A percentile compares a stretch with the other conserved stretches of the same genome.
Evolutionary conservation across 2,888 invertebrate genomes (phyloP).

Genomic region (Luffia ferchaultella): DNA sequence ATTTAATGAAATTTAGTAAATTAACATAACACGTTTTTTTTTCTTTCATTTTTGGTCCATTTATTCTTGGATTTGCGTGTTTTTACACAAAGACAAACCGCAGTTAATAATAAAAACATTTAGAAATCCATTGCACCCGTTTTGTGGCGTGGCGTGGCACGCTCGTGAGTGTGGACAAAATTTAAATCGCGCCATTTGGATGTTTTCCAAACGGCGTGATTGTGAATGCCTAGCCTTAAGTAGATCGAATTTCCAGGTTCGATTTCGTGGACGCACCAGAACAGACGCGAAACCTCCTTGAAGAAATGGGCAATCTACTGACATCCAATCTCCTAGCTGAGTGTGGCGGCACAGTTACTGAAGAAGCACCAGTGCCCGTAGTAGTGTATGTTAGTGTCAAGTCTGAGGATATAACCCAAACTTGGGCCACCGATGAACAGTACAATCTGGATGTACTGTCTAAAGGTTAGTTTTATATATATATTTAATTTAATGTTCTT

Average conservation of each 20-base stretch:
- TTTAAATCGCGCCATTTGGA: neutral
- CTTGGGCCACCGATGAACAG: slow-evolving; percentile 75
- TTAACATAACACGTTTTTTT: too few relatives aligned
- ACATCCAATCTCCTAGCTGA: slow-evolving; percentile 65
- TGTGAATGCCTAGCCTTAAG: too few relatives aligned
- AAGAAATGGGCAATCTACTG: slow-evolving; percentile 63
- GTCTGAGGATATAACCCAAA: slow-evolving; percentile 52
- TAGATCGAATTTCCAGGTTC: too few relatives aligned
- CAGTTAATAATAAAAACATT: too few relatives aligned
- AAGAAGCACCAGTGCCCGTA: slow-evolving; percentile 54
- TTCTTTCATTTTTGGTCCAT: too few relatives aligned
- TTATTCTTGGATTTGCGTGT: too few relatives aligned
- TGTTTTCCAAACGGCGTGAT: too few relatives aligned
- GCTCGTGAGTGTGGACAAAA: too few relatives aligned
- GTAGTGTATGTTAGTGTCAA: slow-evolving; percentile 64
- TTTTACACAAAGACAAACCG: too few relatives aligned
- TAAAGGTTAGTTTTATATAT: slow-evolving; percentile 43
- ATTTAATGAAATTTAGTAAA: too few relatives aligned
- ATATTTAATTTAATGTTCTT: neutral
- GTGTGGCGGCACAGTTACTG: slow-evolving; percentile 55
- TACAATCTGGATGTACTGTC: slow-evolving; percentile 69
- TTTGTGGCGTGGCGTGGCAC: too few relatives aligned
- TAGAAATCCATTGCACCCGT: too few relatives aligned
- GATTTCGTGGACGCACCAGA: slow-evolving; percentile 55
- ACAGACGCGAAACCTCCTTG: slow-evolving; percentile 54